Percentiles rank a stretch among this genome's conserved stretches.
Evolutionary conservation across 1,140 invertebrate species (phyloP).

Genomic region (Panagrolaimus sp.): DNA sequence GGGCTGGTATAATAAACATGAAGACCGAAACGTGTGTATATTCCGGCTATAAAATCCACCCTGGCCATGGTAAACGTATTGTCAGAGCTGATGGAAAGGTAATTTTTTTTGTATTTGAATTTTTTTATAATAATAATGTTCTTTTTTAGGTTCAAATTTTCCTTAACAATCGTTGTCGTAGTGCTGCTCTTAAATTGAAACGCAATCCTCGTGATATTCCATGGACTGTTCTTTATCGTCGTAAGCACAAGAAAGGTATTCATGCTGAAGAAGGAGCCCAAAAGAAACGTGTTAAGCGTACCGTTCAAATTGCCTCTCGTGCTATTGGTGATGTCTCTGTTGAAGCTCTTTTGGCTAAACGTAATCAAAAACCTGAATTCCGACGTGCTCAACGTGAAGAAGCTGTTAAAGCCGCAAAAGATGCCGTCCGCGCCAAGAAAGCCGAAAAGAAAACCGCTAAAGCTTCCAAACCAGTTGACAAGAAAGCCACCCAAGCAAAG

Average conservation of each 20-base stretch:
- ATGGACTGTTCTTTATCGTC: slow-evolving; percentile 97
- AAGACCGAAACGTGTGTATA: slow-evolving; percentile 97
- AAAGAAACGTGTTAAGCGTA: slow-evolving; percentile 87
- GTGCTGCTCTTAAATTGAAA: slow-evolving; percentile 82
- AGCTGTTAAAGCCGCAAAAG: slow-evolving; percentile 73
- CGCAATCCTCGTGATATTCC: slow-evolving; percentile 96
- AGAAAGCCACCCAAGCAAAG: slow-evolving; percentile 22
- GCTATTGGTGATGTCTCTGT: slow-evolving; percentile 94
- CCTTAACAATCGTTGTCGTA: slow-evolving; percentile 90
- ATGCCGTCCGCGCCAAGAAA: slow-evolving; percentile 54
- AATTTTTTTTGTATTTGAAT: slow-evolving; percentile 57
- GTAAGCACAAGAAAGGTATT: slow-evolving; percentile 87
- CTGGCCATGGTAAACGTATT: slow-evolving; percentile 97
- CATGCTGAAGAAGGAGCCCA: slow-evolving; percentile 74
- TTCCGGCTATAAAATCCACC: slow-evolving; percentile 99
- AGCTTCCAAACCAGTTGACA: slow-evolving; percentile 43
- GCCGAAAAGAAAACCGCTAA: slow-evolving; percentile 45
- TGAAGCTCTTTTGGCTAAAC: slow-evolving; percentile 92
- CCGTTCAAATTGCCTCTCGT: slow-evolving; percentile 83
- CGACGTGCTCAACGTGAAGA: slow-evolving; percentile 95
- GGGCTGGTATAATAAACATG: slow-evolving; percentile 50
- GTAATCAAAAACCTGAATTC: slow-evolving; percentile 98
- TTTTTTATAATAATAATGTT: slow-evolving; percentile 40
- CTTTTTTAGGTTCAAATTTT: slow-evolving; percentile 80
- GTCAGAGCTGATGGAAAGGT: slow-evolving; percentile 98